phyloP scores from a whole-genome alignment of 2,888 invertebrate species.

The Diarsia brunnea region DNA sequence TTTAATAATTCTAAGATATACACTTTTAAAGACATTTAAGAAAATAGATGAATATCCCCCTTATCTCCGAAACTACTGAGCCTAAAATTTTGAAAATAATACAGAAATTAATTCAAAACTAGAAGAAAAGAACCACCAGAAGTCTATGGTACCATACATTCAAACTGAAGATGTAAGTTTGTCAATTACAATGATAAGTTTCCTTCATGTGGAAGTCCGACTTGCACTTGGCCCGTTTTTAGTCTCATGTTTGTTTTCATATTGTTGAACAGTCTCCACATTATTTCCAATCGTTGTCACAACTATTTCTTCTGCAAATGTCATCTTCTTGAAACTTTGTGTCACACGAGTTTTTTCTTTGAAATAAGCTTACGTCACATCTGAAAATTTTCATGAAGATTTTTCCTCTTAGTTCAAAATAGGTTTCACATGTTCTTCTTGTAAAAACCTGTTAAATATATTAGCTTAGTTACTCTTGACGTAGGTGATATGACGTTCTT shows the following conservation, averaged over 20 bases:
- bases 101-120: too few species aligned
- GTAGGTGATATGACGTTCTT: slow-evolving; percentile 43
- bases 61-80: too few species aligned
- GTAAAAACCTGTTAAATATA: slow-evolving; percentile 19
- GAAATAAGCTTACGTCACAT: slow-evolving; percentile 47
- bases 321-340: slow-evolving; percentile 20
- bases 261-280: neutral
- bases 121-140: too few species aligned
- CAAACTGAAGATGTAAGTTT: too few species aligned
- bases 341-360: slow-evolving; percentile 21
- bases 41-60: too few species aligned
- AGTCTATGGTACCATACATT: too few species aligned
- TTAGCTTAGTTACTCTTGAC: slow-evolving; percentile 25
- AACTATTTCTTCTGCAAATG: slow-evolving; percentile 17
- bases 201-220: too few species aligned
- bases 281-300: slow-evolving; percentile 7
- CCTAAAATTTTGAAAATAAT: too few species aligned
- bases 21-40: too few species aligned
- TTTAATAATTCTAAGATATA: too few species aligned
- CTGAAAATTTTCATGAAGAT: slow-evolving; percentile 23
- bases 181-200: too few species aligned
- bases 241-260: neutral
- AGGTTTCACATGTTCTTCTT: slow-evolving; percentile 5
- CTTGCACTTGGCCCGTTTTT: too few species aligned
- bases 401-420: slow-evolving; percentile 34